phyloP scores from a whole-genome alignment of 2,113 vertebrate species.

The Gulo gulo region DNA sequence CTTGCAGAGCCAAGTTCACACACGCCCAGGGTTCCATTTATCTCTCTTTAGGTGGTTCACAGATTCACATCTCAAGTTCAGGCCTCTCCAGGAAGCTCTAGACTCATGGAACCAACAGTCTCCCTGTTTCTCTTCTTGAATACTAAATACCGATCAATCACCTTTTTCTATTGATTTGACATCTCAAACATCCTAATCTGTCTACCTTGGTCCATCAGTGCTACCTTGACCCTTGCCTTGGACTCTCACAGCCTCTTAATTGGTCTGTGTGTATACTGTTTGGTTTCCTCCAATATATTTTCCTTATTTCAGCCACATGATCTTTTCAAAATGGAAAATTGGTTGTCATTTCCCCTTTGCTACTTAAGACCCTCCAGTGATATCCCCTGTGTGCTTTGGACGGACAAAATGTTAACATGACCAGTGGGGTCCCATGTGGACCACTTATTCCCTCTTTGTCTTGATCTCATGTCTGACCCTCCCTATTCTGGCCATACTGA shows the following conservation, averaged over 20 bases:
- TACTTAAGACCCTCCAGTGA: not conserved
- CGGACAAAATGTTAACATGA: not conserved
- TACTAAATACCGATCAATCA: not conserved
- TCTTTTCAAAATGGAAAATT: not conserved
- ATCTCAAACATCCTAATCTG: not conserved
- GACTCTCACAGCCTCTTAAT: not conserved
- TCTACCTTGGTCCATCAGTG: not conserved
- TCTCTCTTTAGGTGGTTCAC: not conserved
- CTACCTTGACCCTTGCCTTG: not conserved
- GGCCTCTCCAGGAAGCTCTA: not conserved
- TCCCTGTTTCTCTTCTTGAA: not conserved
- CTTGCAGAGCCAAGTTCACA: not conserved
- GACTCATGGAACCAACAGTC: not conserved
- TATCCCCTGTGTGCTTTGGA: not conserved
- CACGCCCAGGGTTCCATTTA: not conserved
- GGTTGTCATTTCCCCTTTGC: not conserved
- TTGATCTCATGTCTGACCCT: not conserved
- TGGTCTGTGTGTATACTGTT: not conserved
- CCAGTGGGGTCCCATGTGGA: accelerated
- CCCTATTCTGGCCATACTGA: not conserved
- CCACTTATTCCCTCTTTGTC: not conserved
- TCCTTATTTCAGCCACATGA: not conserved
- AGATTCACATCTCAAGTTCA: not conserved
- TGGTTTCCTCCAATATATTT: not conserved
- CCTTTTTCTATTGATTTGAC: not conserved